Evolutionary conservation across 2,888 invertebrate genomes (phyloP), one percentile per base, ranked within the genome.

Genomic region (Drosophila hamatofila): DNA sequence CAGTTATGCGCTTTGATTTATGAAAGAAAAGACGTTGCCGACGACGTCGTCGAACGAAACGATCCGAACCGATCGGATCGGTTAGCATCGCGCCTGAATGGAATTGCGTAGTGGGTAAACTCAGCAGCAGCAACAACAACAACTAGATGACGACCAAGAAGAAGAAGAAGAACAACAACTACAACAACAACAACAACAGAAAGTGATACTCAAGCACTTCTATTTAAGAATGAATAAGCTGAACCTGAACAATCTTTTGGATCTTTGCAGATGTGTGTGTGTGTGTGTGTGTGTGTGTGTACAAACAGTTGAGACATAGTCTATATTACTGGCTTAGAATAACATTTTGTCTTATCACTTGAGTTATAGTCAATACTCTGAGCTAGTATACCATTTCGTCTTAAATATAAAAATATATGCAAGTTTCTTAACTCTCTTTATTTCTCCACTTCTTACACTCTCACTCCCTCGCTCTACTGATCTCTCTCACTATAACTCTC

Each of bases 1-100:
- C 70, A 68, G 55, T 83, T 75, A 71, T 68, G 68, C 66, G 72
- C 58, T 58, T 67, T 86, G 82, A 82, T 82, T 82, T 82, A 86
- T 83, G 61, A 62, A 66, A 80, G 69, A 69, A 42, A 49, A 62
- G 59, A 64, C 69, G 71, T 16, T 82, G 70, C 56, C 66, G 63
- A 64, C 66, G 76, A 81, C 49, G 76, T 78, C 49, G 27, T n/a
- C 39, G 39, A 39, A 44, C 44, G 42, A 41, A 3, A 42, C 71
- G 27, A 48, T 48, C 2, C 6, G 44, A 44, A 23, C 16, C 7
- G 11, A 54, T 62, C 46, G 51, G 42, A 77, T 64, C 56, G 56
- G 41, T 66, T 54, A 57, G 46, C 59, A 54, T 51, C 51, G 63
- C 63, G 77, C 59, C 68, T 76, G 80, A 76, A 80, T 78, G 80